A percentile compares a stretch with the other conserved stretches of the same genome.
Conservation (phyloP, 2,888 invertebrate genomes). For the Bombylius discolor region DNA sequence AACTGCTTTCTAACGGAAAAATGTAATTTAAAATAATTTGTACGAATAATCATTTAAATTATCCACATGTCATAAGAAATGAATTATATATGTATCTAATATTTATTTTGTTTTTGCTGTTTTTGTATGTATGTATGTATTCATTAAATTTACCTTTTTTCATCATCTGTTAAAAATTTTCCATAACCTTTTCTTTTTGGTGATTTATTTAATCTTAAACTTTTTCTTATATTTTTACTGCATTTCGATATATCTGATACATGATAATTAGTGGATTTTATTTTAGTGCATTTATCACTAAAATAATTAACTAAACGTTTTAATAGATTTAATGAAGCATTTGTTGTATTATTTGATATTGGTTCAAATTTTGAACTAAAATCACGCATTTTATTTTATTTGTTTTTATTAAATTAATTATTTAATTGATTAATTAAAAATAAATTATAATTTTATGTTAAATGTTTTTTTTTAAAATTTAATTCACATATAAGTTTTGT, state of each 20-base stretch:
- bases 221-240: conserved; percentile 23
- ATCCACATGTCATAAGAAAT: no score
- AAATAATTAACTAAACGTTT: conserved; percentile 15
- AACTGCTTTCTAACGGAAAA: no score
- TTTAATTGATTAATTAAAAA: no score
- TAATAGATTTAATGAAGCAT: conserved; percentile 10
- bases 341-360: not conserved
- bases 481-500: no score
- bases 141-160: conserved; percentile 43
- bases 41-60: no score
- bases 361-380: no score
- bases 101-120: no score
- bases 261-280: conserved; percentile 14
- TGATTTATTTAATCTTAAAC: conserved; percentile 35
- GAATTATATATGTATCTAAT: no score
- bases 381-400: not conserved
- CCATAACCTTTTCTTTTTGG: conserved; percentile 47
- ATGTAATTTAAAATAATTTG: no score
- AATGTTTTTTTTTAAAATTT: no score
- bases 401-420: not conserved
- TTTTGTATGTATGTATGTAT: no score
- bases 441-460: no score
- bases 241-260: conserved; percentile 13
- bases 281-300: conserved; percentile 12
- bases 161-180: conserved; percentile 54